A percentile compares a stretch with the other conserved stretches of the same genome.
Conservation (phyloP, 2,797 vertebrate genomes). For the Tadarida brasiliensis region DNA sequence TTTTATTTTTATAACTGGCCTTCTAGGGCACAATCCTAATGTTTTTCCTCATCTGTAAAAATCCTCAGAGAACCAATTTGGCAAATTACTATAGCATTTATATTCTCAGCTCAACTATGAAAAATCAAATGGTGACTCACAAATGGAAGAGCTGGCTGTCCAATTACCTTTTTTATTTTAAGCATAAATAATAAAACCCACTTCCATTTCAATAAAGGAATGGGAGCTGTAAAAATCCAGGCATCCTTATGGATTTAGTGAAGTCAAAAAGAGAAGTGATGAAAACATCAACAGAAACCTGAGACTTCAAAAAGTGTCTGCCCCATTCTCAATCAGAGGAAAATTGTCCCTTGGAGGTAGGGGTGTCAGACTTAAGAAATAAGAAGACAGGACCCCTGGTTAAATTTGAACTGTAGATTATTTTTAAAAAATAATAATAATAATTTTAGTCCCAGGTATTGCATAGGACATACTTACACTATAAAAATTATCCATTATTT, state of each 20-base stretch:
- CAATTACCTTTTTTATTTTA: neutral
- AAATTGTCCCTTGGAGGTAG: neutral
- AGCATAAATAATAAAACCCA: neutral
- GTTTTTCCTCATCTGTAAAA: neutral
- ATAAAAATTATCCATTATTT: neutral
- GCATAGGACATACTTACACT: neutral
- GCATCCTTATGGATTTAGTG: neutral
- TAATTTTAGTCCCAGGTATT: neutral
- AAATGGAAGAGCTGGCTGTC: neutral
- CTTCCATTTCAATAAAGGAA: neutral
- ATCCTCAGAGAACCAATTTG: neutral
- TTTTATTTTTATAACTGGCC: conserved; percentile 13
- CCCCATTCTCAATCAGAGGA: neutral
- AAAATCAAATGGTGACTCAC: neutral
- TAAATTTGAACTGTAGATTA: neutral
- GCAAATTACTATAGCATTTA: conserved; percentile 16
- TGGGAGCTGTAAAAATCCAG: neutral
- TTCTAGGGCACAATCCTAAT: neutral
- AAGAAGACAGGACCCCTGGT: neutral
- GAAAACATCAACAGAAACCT: neutral
- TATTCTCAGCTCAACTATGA: neutral
- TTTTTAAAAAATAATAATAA: too few species aligned
- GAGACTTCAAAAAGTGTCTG: neutral
- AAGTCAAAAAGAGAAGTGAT: neutral
- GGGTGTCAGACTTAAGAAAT: neutral